Evolutionary conservation across 2,797 vertebrate species (phyloP), one percentile per base, ranked within the genome.

Genomic region (Danio tinwini): DNA sequence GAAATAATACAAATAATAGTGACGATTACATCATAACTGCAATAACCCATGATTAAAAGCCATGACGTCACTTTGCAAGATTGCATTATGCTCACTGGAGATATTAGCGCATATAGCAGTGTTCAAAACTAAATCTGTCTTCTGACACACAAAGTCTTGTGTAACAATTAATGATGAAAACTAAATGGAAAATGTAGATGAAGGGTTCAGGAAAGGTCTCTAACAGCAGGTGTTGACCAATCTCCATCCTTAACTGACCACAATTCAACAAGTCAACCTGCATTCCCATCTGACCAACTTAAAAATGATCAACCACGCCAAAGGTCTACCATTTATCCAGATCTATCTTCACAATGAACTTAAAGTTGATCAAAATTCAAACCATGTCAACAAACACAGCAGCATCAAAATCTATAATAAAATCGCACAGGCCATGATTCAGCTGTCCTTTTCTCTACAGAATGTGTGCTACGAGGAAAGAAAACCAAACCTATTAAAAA

Each of bases 401-500:
- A 7, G 1, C 49, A 63, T 7, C 47, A 63, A 68, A 47, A 47
- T 7, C 53, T 64, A n/a, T 6, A 47, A 44, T 71, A 79, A 79
- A 79, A 79, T 71, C 37, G 29, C 39, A 65, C 8, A 0, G 8
- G 39, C 49, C 49, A 12, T 37, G 73, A 56, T 45, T 55, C 61
- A 5, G 17, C 16, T 37, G 19, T 69, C 37, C 37, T 49, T 56
- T 8, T 70, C 10, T 17, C 58, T 17, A 42, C 76, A 62, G 37
- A n/a, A 17, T 29, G 37, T 13, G 17, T 44, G 55, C 45, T 59
- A 17, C 19, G 49, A 40, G 53, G 29, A 77, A 59, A 47, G 44
- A 61, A 69, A 78, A 77, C 10, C 21, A n/a, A 37, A 55, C 16
- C 2, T 45, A 21, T 78, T 78, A 70, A 78, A 75, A 78, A 47